Percentiles rank a stretch among this genome's conserved stretches.
Evolutionary conservation across 1,140 invertebrate genomes (phyloP).

Genomic region (Eumeta japonica): DNA sequence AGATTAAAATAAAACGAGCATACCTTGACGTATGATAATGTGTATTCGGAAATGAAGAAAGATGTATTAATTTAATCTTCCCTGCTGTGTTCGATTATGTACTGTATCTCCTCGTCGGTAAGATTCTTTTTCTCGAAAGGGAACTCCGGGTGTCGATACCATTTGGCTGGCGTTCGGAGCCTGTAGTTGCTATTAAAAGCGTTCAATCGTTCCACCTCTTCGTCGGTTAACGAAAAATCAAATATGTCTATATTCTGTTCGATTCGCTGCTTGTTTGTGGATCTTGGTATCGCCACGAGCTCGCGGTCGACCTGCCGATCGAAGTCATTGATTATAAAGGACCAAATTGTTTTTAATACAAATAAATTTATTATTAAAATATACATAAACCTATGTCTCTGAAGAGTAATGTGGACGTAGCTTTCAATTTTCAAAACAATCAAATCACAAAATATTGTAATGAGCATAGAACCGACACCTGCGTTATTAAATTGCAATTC

Average conservation of each 20-base stretch:
- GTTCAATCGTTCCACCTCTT: slow-evolving; percentile 31
- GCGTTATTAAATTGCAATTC: no score
- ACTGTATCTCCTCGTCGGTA: slow-evolving; percentile 24
- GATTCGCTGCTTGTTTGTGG: slow-evolving; percentile 36
- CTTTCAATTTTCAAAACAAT: no score
- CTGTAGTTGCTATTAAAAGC: slow-evolving; percentile 40
- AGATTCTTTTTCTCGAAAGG: slow-evolving; percentile 42
- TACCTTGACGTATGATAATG: no score
- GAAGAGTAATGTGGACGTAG: no score
- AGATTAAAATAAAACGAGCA: no score
- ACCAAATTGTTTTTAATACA: no score
- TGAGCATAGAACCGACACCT: no score
- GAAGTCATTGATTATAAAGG: no score
- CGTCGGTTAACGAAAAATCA: slow-evolving; percentile 29
- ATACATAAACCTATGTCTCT: no score
- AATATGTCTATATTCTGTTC: slow-evolving; percentile 34
- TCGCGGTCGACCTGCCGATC: slow-evolving; percentile 34
- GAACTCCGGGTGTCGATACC: slow-evolving; percentile 39
- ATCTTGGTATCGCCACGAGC: slow-evolving; percentile 32
- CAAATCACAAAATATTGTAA: no score
- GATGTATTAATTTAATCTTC: slow-evolving; percentile 27
- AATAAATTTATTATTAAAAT: neutral
- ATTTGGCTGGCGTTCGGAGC: slow-evolving; percentile 33
- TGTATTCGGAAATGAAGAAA: no score
- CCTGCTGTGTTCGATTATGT: slow-evolving; percentile 30